Conservation (phyloP, 2,113 vertebrate species). For the Dipodomys merriami region DNA sequence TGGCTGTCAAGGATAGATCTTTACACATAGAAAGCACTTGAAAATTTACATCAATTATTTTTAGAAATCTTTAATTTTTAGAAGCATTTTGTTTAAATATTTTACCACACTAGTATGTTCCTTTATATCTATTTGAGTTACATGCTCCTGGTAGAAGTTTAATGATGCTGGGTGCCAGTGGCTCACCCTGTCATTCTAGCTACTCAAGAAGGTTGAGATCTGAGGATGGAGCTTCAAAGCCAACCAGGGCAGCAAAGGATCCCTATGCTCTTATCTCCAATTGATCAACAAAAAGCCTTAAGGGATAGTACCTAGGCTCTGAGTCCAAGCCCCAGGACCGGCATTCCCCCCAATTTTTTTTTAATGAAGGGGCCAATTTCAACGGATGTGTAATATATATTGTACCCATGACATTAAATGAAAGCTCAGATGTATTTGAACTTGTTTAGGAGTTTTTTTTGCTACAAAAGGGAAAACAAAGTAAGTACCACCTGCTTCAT, state of each 20-base stretch:
- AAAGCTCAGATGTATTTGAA: slow-evolving; percentile 6
- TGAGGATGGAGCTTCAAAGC: no score
- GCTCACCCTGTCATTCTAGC: no score
- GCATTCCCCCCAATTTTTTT: no score
- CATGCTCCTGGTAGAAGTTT: slow-evolving; percentile 36
- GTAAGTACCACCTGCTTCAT: slow-evolving; percentile 31
- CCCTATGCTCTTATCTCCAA: no score
- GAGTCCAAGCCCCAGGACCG: no score
- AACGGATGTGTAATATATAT: neutral
- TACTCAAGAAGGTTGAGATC: no score
- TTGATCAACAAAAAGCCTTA: no score
- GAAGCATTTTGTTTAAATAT: neutral
- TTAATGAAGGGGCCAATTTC: neutral
- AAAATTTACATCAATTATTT: neutral
- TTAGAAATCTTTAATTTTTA: neutral
- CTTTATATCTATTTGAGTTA: slow-evolving; percentile 14
- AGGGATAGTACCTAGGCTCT: no score
- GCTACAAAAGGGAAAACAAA: neutral
- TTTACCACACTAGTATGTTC: neutral
- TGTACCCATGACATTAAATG: neutral
- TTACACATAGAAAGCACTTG: neutral
- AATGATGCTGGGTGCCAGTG: neutral
- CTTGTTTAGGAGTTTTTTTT: neutral
- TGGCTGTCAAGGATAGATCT: neutral
- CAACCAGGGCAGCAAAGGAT: no score